Percentiles rank a stretch among this genome's conserved stretches.
Conservation (phyloP, 2,113 vertebrate species). For the Atlantisia rogersi region DNA sequence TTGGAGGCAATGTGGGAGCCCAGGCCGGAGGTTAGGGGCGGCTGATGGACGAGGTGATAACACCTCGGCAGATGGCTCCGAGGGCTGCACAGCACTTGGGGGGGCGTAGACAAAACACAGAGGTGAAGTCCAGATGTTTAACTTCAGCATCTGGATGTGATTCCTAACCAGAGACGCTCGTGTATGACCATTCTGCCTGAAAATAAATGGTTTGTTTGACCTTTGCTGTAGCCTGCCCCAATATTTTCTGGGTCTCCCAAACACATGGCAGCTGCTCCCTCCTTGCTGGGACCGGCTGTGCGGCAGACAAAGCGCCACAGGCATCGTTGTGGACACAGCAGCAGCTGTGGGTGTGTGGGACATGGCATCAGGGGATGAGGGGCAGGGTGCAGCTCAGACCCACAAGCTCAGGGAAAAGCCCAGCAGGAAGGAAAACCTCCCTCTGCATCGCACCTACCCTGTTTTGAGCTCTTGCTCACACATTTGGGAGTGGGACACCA, state of each 20-base stretch:
- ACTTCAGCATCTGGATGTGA: constrained; percentile 68
- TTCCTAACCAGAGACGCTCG: constrained; percentile 52
- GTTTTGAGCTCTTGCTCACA: not conserved
- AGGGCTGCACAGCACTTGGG: not conserved
- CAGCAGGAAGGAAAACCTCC: not conserved
- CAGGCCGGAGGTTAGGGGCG: not conserved
- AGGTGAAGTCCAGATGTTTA: constrained; percentile 66
- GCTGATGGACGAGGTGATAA: constrained; percentile 67
- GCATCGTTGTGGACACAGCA: accelerated
- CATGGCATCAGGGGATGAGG: accelerated
- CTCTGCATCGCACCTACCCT: not conserved
- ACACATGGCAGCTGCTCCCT: not conserved
- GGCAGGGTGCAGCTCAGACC: not conserved
- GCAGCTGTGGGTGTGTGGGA: not conserved
- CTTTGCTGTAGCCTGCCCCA: not conserved
- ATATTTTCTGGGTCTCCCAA: constrained; percentile 35
- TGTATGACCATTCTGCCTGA: constrained; percentile 32
- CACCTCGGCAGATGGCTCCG: constrained; percentile 42
- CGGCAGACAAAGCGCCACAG: not conserved
- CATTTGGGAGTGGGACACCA: not conserved
- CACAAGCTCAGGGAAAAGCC: accelerated
- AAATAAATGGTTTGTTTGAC: constrained; percentile 63
- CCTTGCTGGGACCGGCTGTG: not conserved
- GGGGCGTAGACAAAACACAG: constrained; percentile 30
- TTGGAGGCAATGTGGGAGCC: not conserved